A percentile compares a stretch with the other conserved stretches of the same genome.
Evolutionary conservation across 2,113 vertebrate species (phyloP).

Genomic region (Epinephelus lanceolatus): DNA sequence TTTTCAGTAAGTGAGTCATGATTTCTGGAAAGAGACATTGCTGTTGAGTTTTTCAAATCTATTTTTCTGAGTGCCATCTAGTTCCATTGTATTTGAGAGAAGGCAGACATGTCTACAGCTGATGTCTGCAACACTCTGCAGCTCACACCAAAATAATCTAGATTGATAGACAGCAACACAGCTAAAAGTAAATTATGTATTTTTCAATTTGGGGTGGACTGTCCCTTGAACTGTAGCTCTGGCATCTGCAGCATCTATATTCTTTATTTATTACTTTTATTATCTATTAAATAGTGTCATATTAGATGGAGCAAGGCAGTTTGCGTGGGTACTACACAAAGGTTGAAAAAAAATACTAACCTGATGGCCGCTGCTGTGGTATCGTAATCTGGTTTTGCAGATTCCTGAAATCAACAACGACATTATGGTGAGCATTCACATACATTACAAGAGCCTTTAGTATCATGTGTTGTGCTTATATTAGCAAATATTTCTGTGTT

Average conservation of each 20-base stretch:
- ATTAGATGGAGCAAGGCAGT: not conserved
- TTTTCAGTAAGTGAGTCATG: too few relatives aligned
- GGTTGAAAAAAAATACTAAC: slow-evolving; percentile 81
- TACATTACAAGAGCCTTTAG: slow-evolving; percentile 9
- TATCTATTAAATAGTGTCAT: not conserved
- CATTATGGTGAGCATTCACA: slow-evolving; percentile 11
- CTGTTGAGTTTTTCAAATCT: too few relatives aligned
- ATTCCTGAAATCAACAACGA: slow-evolving; percentile 88
- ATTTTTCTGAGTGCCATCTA: too few relatives aligned
- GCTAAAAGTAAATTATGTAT: too few relatives aligned
- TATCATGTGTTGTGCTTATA: slow-evolving; percentile 41
- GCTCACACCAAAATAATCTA: too few relatives aligned
- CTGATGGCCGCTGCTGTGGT: slow-evolving; percentile 95
- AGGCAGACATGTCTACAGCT: too few relatives aligned
- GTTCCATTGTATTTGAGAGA: too few relatives aligned
- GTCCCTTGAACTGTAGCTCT: not conserved
- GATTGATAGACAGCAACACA: too few relatives aligned
- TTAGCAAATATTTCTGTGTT: slow-evolving; percentile 16
- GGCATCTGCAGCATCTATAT: not conserved
- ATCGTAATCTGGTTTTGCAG: slow-evolving; percentile 97
- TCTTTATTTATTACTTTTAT: not conserved
- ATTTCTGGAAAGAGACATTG: too few relatives aligned
- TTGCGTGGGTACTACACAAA: not conserved
- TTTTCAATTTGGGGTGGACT: too few relatives aligned
- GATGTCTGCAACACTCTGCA: too few relatives aligned